phyloP scores from a whole-genome alignment of 2,888 invertebrate species.

The Nephrotoma appendiculata region DNA sequence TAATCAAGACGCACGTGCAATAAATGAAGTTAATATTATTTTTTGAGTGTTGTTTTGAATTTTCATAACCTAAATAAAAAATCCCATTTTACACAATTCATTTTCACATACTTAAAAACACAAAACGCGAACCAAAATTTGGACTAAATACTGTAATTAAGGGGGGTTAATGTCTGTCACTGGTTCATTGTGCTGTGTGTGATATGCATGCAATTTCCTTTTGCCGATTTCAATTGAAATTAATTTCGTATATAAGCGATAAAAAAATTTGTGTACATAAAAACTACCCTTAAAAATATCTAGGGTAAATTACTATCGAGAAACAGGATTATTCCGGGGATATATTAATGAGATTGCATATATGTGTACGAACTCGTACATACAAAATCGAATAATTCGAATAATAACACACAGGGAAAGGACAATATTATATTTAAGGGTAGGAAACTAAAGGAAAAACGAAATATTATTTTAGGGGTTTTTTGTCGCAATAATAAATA shows the following conservation, averaged over 20 bases:
- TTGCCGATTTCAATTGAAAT: not conserved
- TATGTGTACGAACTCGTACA: not conserved
- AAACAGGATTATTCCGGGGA: not conserved
- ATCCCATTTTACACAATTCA: not conserved
- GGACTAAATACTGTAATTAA: not conserved
- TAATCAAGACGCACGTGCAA: not conserved
- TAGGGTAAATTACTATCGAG: not conserved
- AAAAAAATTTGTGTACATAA: not conserved
- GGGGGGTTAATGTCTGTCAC: not conserved
- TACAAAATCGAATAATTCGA: not conserved
- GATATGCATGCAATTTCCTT: not conserved
- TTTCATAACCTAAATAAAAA: not conserved
- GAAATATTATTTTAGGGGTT: not conserved
- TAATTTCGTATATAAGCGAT: not conserved
- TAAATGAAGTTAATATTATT: not conserved
- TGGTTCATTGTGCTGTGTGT: not conserved
- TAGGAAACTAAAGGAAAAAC: not conserved
- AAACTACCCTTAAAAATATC: not conserved
- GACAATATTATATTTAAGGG: not conserved
- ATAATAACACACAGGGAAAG: not conserved
- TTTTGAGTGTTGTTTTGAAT: not conserved
- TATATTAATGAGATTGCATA: not conserved
- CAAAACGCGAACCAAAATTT: not conserved
- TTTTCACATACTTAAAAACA: not conserved
- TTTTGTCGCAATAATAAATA: not conserved